Percentiles rank a stretch among this genome's conserved stretches.
phyloP scores from a whole-genome alignment of 2,113 vertebrate genomes.

The Pygoscelis antarcticus region DNA sequence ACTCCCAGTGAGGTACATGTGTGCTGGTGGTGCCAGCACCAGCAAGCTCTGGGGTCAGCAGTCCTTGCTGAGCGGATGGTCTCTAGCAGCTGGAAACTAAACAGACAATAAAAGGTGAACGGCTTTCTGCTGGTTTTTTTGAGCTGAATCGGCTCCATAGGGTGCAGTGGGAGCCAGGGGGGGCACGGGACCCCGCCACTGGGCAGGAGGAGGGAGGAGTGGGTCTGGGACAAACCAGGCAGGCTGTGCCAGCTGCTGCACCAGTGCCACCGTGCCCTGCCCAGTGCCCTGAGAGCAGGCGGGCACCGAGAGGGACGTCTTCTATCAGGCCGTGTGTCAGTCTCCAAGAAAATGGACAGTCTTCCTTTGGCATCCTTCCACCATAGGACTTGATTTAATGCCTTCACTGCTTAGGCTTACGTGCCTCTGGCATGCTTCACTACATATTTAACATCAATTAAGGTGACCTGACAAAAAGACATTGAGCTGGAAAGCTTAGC shows the following conservation, averaged over 20 bases:
- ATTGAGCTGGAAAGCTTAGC: background rate
- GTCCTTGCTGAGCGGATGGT: rapidly evolving
- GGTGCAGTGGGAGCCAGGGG: background rate
- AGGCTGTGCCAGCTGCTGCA: background rate
- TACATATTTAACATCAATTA: rapidly evolving
- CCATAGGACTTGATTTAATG: background rate
- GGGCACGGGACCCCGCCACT: rapidly evolving
- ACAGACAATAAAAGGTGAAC: rapidly evolving
- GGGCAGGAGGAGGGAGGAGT: background rate
- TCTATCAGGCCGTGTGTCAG: rapidly evolving
- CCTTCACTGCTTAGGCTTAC: rapidly evolving
- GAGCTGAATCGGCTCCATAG: rapidly evolving
- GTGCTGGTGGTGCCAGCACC: background rate
- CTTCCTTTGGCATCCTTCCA: background rate
- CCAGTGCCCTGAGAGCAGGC: background rate
- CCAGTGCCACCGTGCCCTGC: rapidly evolving
- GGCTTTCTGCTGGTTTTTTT: rapidly evolving
- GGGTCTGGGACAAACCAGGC: background rate
- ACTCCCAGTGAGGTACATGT: rapidly evolving
- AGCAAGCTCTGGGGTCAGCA: rapidly evolving
- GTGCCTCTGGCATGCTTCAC: background rate
- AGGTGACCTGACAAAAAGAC: background rate
- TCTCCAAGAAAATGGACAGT: background rate
- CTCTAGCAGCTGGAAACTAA: background rate
- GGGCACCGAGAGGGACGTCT: background rate